Evolutionary conservation across 2,888 invertebrate genomes (phyloP).

Genomic region (Boloria euphrosyne): DNA sequence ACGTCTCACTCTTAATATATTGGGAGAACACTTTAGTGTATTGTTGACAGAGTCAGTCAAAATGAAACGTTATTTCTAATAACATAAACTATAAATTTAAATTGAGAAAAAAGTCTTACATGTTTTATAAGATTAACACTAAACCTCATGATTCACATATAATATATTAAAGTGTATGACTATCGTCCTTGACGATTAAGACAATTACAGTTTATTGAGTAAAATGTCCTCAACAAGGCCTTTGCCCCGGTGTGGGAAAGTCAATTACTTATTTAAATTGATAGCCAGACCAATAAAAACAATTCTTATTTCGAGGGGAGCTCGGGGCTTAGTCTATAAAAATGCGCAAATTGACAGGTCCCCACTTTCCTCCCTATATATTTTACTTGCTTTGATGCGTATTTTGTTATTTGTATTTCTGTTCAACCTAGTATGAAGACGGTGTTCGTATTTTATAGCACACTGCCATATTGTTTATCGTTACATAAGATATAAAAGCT

Average conservation of each 20-base stretch:
- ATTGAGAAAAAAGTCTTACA: not conserved
- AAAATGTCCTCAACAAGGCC: constrained; percentile 40
- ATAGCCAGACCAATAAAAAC: constrained; percentile 41
- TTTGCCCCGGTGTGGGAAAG: constrained; percentile 41
- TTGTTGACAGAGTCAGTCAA: not conserved
- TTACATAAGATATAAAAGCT: not conserved
- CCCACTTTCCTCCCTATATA: constrained; percentile 24
- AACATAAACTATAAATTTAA: not conserved
- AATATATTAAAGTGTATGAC: constrained; percentile 30
- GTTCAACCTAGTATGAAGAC: constrained; percentile 9
- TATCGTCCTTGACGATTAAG: constrained; percentile 34
- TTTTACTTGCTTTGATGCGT: constrained; percentile 21
- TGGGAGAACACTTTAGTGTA: not conserved
- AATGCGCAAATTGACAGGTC: constrained; percentile 39
- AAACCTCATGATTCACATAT: constrained; percentile 32
- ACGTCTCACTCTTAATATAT: constrained; percentile 18
- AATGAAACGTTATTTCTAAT: not conserved
- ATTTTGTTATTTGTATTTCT: constrained; percentile 19
- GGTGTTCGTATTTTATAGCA: constrained; percentile 4
- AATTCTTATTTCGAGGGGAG: constrained; percentile 39
- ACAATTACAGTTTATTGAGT: constrained; percentile 42
- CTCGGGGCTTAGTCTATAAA: constrained; percentile 37
- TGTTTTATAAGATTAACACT: constrained; percentile 18
- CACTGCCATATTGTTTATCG: not conserved
- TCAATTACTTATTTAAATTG: constrained; percentile 45